A percentile compares a stretch with the other conserved stretches of the same genome.
These are phyloP conservation scores for Anolis sagrei DNA, from an alignment of 2,113 vertebrate species.

Conservation along the genomic window DNA sequence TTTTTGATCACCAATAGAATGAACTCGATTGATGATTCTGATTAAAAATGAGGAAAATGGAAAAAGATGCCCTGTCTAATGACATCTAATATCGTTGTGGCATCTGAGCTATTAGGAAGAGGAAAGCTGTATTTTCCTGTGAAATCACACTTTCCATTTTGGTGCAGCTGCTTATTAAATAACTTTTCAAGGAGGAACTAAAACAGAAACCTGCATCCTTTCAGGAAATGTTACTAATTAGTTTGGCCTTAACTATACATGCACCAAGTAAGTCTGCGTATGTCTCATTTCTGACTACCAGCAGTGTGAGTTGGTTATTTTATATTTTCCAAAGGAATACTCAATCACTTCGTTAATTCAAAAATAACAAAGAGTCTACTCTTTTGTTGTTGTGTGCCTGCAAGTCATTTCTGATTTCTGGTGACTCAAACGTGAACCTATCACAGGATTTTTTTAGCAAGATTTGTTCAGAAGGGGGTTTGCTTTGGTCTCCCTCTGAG, in stretches of 20 bases:
- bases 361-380: too few species aligned
- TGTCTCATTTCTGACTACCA: background rate
- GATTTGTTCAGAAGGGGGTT: too few species aligned
- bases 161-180: conserved; percentile 3
- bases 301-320: background rate
- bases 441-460: too few species aligned
- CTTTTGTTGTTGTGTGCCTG: too few species aligned
- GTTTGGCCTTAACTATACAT: background rate
- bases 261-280: background rate
- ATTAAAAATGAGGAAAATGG: background rate
- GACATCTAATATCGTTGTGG: background rate
- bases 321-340: background rate
- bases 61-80: conserved; percentile 5
- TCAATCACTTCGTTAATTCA: too few species aligned
- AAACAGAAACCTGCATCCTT: background rate
- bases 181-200: background rate
- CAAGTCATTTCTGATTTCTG: too few species aligned
- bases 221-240: background rate
- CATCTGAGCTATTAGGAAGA: conserved; percentile 21
- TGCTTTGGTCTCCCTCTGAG: too few species aligned
- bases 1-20: background rate
- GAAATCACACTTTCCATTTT: conserved; percentile 22
- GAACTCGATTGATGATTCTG: background rate
- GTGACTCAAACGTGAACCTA: too few species aligned
- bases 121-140: conserved; percentile 24